Evolutionary conservation across 2,113 vertebrate genomes (phyloP), one percentile per base, ranked within the genome.

Genomic region (Terrapene triunguis): DNA sequence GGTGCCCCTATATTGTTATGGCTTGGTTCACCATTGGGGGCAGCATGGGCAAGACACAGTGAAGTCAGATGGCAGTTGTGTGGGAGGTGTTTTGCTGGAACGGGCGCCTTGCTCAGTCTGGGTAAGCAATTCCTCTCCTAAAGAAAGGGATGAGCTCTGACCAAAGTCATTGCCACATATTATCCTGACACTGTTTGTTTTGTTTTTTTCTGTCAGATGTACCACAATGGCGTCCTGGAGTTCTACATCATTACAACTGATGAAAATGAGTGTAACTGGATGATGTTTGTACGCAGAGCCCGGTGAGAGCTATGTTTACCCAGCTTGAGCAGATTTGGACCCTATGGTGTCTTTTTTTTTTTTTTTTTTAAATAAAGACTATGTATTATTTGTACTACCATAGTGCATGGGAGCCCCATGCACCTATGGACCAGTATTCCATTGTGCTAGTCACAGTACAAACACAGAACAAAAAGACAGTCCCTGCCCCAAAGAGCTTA

Each of bases 211-310:
- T 93, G 88, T 14, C 92, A 99, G 99, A 99, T 99, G 97, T 99
- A 99, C 91, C 99, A 99, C 97, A 99, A 96, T 4, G 98, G 99
- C 6, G 99, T 99, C 91, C 97, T 99, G 51, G 99, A 99, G 95
- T 99, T 99, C 98, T 99, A 98, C 87, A 95, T 99, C 14, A 98
- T 99, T 82, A 99, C 99, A 13, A 96, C 99, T 1, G 99, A 99
- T 81, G 99, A 99, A 97, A 99, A 99, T 17, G 99, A 99, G 95
- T 99, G 99, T 98, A 99, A 99, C 84, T 99, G 99, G 99, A 99
- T 99, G 99, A 99, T 99, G 99, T 99, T 99, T 94, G 99, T 99
- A 65, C 99, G 98, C 88, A 99, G 99, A 98, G 99, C 99, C 57
- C 99, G 99, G 99, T 99, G 92, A 98, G 90, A 89, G 80, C 47